Base-by-base conservation (phyloP, 2,113 vertebrate genomes). In the Regulus satrapa region DNA sequence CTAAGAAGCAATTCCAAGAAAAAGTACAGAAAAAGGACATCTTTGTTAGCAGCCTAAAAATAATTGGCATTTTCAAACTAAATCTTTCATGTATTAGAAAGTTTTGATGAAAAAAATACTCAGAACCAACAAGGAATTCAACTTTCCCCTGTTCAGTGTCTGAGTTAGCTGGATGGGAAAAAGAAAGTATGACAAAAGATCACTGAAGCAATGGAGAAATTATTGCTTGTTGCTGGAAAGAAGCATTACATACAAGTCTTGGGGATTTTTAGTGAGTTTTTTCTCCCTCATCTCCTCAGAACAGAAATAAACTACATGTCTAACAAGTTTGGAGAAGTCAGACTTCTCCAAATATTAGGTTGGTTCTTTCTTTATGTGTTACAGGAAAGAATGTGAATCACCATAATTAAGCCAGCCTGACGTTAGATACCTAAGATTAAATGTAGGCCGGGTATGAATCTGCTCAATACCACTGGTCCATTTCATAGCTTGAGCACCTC, bases 21-120 rank as follows among this genome's bases (percentile, higher is more conserved):
- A 78, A 94, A 89, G 11, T 18, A 45, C 69, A 87, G 31, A 34
- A 87, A 87, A 95, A 92, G 76, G 49, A 46, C 20, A 73, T n/a
- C 21, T 28, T 94, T 96, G 85, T 97, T 69, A 84, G 49, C 48
- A 94, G 66, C 36, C 77, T 94, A 85, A 67, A 93, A 64, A 94
- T 94, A 61, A 75, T 1, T 8, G 24, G 29, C 86, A 26, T 62
- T 94, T 61, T 89, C 34, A 68, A 79, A 76, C 8, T 5, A 79
- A 89, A 82, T 89, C 84, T 85, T 96, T 94, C 41, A 63, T 46
- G 10, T 73, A 36, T 79, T 49, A 79, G 45, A 75, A 89, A 75
- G 51, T 66, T 92, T 88, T 83, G 20, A 73, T 1, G 5, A 74
- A 92, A 82, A 82, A 84, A 72, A 13, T 58, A 78, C 45, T 87